phyloP scores from a whole-genome alignment of 2,888 invertebrate genomes.

The Eupithecia centaureata region DNA sequence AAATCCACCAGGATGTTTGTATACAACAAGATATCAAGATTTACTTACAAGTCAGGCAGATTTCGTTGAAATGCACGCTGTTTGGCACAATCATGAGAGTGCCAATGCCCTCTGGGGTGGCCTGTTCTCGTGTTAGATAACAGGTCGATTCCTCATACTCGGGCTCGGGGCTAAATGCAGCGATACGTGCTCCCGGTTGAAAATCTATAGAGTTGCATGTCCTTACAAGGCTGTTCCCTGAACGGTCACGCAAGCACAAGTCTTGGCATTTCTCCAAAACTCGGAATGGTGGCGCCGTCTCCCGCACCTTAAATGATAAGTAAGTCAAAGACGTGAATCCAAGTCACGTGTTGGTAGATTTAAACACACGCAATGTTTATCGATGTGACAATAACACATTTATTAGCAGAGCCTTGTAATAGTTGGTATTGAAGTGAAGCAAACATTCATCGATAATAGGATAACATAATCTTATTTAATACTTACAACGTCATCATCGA shows the following conservation, averaged over 20 bases:
- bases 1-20: slow-evolving; percentile 30
- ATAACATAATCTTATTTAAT: slow-evolving; percentile 17
- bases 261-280: slow-evolving; percentile 95
- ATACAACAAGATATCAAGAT: slow-evolving; percentile 23
- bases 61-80: slow-evolving; percentile 95
- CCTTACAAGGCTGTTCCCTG: slow-evolving; percentile 91
- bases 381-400: slow-evolving; percentile 21
- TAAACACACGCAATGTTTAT: slow-evolving; percentile 29
- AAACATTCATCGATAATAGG: slow-evolving; percentile 32
- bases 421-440: no score
- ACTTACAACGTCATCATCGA: slow-evolving; percentile 93
- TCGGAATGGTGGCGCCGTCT: slow-evolving; percentile 92
- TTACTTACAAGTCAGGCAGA: slow-evolving; percentile 93
- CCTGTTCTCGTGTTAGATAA: slow-evolving; percentile 92
- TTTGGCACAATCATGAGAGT: slow-evolving; percentile 95
- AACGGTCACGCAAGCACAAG: slow-evolving; percentile 92
- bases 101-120: slow-evolving; percentile 94
- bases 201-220: slow-evolving; percentile 96
- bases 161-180: slow-evolving; percentile 91
- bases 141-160: slow-evolving; percentile 96
- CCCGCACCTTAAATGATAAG: slow-evolving; percentile 84
- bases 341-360: slow-evolving; percentile 25
- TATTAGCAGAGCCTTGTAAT: slow-evolving; percentile 28
- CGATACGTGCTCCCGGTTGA: slow-evolving; percentile 93
- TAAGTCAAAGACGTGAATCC: slow-evolving; percentile 23